Evolutionary conservation across 2,797 vertebrate species (phyloP), one percentile per base, ranked within the genome.

Genomic region (Mus caroli): DNA sequence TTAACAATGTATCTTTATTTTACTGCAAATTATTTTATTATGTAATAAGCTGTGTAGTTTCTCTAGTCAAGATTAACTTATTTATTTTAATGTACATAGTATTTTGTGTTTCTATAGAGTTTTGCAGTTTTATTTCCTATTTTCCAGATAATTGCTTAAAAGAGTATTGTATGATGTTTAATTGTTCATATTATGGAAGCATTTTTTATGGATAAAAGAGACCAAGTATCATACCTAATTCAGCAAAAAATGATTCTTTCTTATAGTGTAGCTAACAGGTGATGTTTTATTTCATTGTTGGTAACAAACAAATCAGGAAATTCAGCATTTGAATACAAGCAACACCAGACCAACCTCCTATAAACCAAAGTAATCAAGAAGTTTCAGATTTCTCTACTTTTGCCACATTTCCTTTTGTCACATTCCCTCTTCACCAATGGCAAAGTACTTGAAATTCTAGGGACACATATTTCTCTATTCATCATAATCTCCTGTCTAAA

Each of bases 1-100:
- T 94, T 79, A 79, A 73, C 22, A 88, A 43, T 62, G 94, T 71
- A 62, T 46, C 34, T 85, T 92, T 78, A 20, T 71, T 52, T 82
- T 69, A 12, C n/a, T 88, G 7, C 19, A 67, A 11, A 50, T 87
- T 88, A 31, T 69, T 93, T 91, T 50, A 62, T 75, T 86, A 64
- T 64, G 10, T n/a, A 31, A 43, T 69, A 24, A 71, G 24, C 12
- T 60, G 52, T 73, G 10, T 64, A 73, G 52, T 62, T 88, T 77
- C 24, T 64, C 71, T 24, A 93, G 15, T 77, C 13, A 94, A 90
- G 34, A n/a, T 28, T 46, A 64, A 19, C 28, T 50, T 73, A 62
- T 60, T 87, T 95, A 54, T 75, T 82, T 91, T 83, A 50, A 58
- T 77, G 0, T 64, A 11, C 13, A 73, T 56, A 22, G 6, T 8